Base-by-base conservation (phyloP, 2,888 invertebrate genomes). In the Acrobeloides nanus region DNA sequence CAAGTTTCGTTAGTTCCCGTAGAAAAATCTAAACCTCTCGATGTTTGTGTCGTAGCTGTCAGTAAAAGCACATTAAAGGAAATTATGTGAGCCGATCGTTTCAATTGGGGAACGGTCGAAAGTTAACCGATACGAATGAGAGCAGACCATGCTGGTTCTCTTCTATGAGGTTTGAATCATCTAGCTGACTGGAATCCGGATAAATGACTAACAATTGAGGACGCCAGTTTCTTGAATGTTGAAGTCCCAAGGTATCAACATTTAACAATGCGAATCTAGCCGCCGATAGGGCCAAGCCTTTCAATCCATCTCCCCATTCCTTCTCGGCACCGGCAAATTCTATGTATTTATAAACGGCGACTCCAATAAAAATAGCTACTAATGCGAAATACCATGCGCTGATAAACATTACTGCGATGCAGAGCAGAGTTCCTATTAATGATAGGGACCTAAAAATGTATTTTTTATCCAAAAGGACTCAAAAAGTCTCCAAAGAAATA, bases 231-330 rank as follows among this genome's bases (percentile, higher is more conserved):
- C 95, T 92, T 41, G 95, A 93, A 74, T 99, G 97, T 20, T 47
- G 48, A 0, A 92, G 92, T 46, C 87, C 92, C 17, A 90, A 92
- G 78, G 92, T 89, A 77, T 97, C 95, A 15, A 99, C 80, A 34
- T 92, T 84, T 34, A 97, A 80, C 23, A 99, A 79, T 0, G 93
- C 89, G 76, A 86, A 97, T 17, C 95, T 83, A 12, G 97, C 97
- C 2, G 95, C 95, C 1, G 92, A 92, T 48, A 99, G 81, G 0
- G 93, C 93, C 68, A 99, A 81, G 79, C 97, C 97, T 43, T 93
- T 82, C 47, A 99, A 87, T 46, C 97, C 97, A 78, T 99, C 97
- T 53, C 97, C 97, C 97, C 97, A 99, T 81, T 99, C 97, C 75
- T 97, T 97, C 77, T 97, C 95, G 53, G 97, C 97, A 51, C 95